phyloP scores from a whole-genome alignment of 2,888 invertebrate genomes.

The Osedax fenrisi region DNA sequence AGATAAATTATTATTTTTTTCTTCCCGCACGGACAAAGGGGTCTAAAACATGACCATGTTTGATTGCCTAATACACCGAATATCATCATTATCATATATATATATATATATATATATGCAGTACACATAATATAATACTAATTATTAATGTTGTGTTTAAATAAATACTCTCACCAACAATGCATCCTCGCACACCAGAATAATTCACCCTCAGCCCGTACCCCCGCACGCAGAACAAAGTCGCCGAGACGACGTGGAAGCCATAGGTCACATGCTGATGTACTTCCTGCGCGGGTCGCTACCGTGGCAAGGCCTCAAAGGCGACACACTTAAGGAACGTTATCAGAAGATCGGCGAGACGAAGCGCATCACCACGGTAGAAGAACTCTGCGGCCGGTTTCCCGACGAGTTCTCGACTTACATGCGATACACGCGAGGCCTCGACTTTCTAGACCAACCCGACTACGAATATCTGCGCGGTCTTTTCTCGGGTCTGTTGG shows the following conservation, averaged over 20 bases:
- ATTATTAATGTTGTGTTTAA: no score
- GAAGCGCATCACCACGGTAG: conserved; percentile 94
- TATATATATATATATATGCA: no score
- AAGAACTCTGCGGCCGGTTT: conserved; percentile 65
- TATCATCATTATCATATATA: no score
- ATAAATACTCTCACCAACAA: no score
- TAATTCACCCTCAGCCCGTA: no score
- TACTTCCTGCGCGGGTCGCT: conserved; percentile 97
- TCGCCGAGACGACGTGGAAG: conserved; percentile 95
- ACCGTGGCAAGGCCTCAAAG: conserved; percentile 99
- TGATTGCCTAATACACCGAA: no score
- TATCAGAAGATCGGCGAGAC: conserved; percentile 99
- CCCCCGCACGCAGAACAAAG: conserved; percentile 95
- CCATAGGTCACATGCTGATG: conserved; percentile 99
- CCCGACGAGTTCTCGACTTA: conserved; percentile 94
- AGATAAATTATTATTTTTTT: no score
- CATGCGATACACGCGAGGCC: conserved; percentile 81
- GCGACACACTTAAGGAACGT: conserved; percentile 93
- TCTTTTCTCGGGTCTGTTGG: conserved; percentile 63
- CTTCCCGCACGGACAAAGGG: no score
- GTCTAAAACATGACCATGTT: no score
- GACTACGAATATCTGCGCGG: conserved; percentile 96
- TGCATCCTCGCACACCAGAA: no score
- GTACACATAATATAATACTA: no score
- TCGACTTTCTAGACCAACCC: conserved; percentile 99